Evolutionary conservation across 2,888 invertebrate genomes (phyloP), one percentile per base, ranked within the genome.

Genomic region (Epirrhoe alternata): DNA sequence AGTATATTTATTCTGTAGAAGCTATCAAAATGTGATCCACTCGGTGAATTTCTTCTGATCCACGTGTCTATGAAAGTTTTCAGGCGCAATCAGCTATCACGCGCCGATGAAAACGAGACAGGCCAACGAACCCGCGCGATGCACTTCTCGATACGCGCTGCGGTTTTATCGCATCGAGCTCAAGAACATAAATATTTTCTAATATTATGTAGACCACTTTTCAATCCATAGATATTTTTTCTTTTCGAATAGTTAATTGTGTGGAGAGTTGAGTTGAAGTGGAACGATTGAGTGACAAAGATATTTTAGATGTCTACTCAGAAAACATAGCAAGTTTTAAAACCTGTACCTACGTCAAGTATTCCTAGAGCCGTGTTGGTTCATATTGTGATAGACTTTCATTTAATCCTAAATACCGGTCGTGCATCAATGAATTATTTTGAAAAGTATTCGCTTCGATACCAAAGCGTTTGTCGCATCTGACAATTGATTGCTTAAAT

Each of bases 31-130:
- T 62, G 62, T 62, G 66, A 58, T 56, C 62, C 68, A 64, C 74
- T 74, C 53, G 58, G 61, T 53, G 57, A 70, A 74, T 75, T 73
- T 66, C 69, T 74, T 74, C 52, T 64, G 65, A 69, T 68, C 66
- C 69, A 73, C 73, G 75, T 77, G 51, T 51, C 74, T 74, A 81
- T 75, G 79, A 85, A 83, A 86, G 85, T 86, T 85, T 87, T 87
- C 85, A 86, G 85, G 70, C 81, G 82, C 81, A 84, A 83, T 80
- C 80, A 81, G 74, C 73, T 75, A 74, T 82, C 80, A 81, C 79
- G 73, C 81, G 81, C 85, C 79, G 85, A 85, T 89, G 90, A 90
- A 90, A 90, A 89, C 89, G 90, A 90, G 87, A 88, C 84, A 86
- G 89, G 86, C 74, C 85, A 87, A 84, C 83, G 90, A 90, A 88